Evolutionary conservation across 2,888 invertebrate genomes (phyloP), one percentile per base, ranked within the genome.

Genomic region (Stenchaetothrips biformis): DNA sequence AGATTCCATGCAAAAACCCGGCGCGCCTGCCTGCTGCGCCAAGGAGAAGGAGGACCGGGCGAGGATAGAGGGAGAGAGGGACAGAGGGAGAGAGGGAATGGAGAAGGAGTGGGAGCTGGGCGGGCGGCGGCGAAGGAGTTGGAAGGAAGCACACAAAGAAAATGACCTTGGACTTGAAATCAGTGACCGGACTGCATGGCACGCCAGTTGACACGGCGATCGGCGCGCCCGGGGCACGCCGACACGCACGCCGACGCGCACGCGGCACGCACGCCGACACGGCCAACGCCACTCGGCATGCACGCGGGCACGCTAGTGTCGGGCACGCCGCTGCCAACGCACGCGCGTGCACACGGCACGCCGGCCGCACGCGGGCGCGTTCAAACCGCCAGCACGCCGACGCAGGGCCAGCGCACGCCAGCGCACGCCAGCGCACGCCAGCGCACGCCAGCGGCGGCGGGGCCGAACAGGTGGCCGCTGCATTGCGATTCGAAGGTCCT

Each of bases 151-250:
- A 74, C 67, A 74, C 67, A 74, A 74, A 74, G 67, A 74, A 74
- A 74, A 74, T 74, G 67, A 74, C 67, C 67, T 74, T 74, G 67
- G 67, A 74, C 67, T 74, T 74, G 67, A 74, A 74, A 74, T 74
- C 67, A 25, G 67, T 74, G 67, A 74, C 67, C 67, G 67, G 67
- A 25, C 67, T 59, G 59, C 59, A 59, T 13, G 59, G 59, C 37
- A 37, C 37, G 37, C 37, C 37, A 37, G 37, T 37, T 37, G 37
- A 4, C 37, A 37, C 37, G 37, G 37, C 37, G 37, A 37, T 2
- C 4, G 37, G 37, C 37, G 4, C 37, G 37, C 37, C 37, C 37
- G 37, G 37, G 37, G 37, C 37, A 37, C 37, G 37, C 37, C 37
- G 37, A 37, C 37, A 4, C n/a, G n/a, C n/a, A 37, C 37, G 37